phyloP scores from a whole-genome alignment of 2,888 invertebrate species.

The Palloptera scutellata region DNA sequence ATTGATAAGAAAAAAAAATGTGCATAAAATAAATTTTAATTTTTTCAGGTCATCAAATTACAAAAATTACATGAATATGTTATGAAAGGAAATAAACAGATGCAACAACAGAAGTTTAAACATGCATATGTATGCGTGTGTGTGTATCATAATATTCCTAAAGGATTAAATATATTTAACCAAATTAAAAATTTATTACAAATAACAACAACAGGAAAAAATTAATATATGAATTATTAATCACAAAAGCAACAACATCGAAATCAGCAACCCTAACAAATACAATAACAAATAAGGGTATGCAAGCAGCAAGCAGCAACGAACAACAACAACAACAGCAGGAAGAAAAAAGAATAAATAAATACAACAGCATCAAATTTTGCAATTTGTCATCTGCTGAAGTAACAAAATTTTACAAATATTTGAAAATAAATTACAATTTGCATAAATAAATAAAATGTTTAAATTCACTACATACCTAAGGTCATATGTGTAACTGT shows the following conservation, averaged over 20 bases:
- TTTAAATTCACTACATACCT: neutral
- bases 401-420: slow-evolving; percentile 10
- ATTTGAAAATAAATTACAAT: slow-evolving; percentile 26
- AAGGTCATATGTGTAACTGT: neutral
- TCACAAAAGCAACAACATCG: neutral
- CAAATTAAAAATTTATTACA: slow-evolving; percentile 43
- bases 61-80: neutral
- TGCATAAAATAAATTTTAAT: too few species aligned
- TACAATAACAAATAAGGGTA: neutral
- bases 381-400: slow-evolving; percentile 5
- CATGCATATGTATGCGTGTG: too few species aligned
- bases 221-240: slow-evolving; percentile 22
- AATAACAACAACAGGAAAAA: slow-evolving; percentile 19
- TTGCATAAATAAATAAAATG: slow-evolving; percentile 27
- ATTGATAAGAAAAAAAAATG: neutral
- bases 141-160: slow-evolving; percentile 31
- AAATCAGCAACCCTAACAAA: slow-evolving; percentile 6
- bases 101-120: too few species aligned
- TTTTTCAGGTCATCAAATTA: neutral
- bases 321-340: neutral
- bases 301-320: slow-evolving; percentile 3
- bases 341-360: neutral
- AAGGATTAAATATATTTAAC: slow-evolving; percentile 43
- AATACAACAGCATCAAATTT: slow-evolving; percentile 3
- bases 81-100: too few species aligned